A percentile compares a stretch with the other conserved stretches of the same genome.
These are phyloP conservation scores for Arion vulgaris DNA, from an alignment of 1,140 invertebrate species.

Conservation along the genomic window DNA sequence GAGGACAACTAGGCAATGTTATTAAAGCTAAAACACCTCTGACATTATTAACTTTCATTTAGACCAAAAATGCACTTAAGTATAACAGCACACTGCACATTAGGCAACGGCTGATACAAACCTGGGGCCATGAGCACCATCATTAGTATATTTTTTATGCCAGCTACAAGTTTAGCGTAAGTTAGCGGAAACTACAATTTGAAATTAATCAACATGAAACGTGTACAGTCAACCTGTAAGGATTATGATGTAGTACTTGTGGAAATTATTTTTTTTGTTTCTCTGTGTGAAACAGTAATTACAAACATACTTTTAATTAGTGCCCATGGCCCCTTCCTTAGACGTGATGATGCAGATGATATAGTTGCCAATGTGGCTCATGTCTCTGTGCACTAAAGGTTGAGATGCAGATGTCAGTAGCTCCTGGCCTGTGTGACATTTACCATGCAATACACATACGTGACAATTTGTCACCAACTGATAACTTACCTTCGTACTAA, in stretches of 20 bases:
- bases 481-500: neutral
- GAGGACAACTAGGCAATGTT: too few relatives aligned
- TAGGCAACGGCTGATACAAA: constrained; percentile 26
- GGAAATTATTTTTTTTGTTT: too few relatives aligned
- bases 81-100: constrained; percentile 28
- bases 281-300: too few relatives aligned
- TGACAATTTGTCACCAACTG: neutral
- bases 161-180: too few relatives aligned
- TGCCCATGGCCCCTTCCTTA: neutral
- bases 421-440: neutral
- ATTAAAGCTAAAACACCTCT: too few relatives aligned
- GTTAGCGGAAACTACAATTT: too few relatives aligned
- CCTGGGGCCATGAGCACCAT: constrained; percentile 12
- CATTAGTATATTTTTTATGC: too few relatives aligned
- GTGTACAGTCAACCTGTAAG: too few relatives aligned
- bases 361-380: neutral
- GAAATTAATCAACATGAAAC: too few relatives aligned
- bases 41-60: too few relatives aligned
- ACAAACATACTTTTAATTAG: neutral
- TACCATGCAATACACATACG: neutral
- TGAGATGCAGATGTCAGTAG: neutral
- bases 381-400: neutral
- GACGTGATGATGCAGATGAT: neutral
- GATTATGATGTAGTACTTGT: too few relatives aligned
- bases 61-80: too few relatives aligned